phyloP scores from a whole-genome alignment of 2,888 invertebrate genomes.

The Cryptocheilus praepositus region DNA sequence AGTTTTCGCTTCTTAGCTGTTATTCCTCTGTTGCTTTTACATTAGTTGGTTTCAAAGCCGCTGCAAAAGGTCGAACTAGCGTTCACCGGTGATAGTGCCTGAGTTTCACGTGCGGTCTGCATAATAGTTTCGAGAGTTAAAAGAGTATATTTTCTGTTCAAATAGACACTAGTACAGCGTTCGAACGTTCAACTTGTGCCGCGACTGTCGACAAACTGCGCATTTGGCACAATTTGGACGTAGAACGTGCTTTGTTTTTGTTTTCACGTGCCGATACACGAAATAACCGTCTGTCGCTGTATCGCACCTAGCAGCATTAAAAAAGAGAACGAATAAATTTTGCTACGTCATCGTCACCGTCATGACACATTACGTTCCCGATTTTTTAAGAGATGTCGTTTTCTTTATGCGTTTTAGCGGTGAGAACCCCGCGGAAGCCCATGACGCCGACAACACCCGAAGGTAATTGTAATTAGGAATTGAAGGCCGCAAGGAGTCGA shows the following conservation, averaged over 20 bases:
- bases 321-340: conserved; percentile 6
- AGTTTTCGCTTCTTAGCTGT: conserved; percentile 66
- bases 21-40: conserved; percentile 48
- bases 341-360: conserved; percentile 18
- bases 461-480: conserved; percentile 76
- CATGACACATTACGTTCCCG: conserved; percentile 21
- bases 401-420: conserved; percentile 75
- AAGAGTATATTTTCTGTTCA: background rate
- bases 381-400: conserved; percentile 49
- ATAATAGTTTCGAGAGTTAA: background rate
- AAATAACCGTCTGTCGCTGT: background rate
- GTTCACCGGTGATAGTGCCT: conserved; percentile 8
- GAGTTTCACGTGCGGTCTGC: too few species aligned
- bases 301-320: conserved; percentile 1
- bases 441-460: conserved; percentile 75
- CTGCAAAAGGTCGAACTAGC: conserved; percentile 31
- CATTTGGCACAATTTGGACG: conserved; percentile 1
- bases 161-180: too few species aligned
- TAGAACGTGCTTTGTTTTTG: background rate
- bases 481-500: conserved; percentile 73
- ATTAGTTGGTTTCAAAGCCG: conserved; percentile 2
- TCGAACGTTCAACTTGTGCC: too few species aligned
- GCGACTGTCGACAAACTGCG: too few species aligned
- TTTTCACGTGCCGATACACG: conserved; percentile 4
- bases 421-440: conserved; percentile 76